These are phyloP conservation scores for Allygus modestus DNA, from an alignment of 2,888 invertebrate genomes.

Conservation along the genomic window DNA sequence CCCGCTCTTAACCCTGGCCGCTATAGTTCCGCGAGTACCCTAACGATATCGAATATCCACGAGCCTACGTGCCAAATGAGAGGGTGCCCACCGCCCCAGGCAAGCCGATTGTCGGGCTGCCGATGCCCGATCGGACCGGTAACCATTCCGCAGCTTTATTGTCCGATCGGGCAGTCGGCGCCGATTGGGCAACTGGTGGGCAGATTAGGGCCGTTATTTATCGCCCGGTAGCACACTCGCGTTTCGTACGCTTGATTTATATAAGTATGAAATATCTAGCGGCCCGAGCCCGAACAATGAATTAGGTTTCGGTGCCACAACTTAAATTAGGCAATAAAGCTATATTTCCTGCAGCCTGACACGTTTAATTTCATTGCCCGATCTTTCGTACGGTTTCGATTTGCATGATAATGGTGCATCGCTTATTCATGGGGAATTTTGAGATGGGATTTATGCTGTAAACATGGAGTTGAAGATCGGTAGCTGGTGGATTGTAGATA, in stretches of 20 bases:
- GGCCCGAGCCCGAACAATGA: conserved; percentile 23
- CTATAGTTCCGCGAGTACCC: too few relatives aligned
- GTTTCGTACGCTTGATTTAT: conserved; percentile 4
- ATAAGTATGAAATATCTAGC: conserved; percentile 15
- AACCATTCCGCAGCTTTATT: not conserved
- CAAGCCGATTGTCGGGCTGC: too few relatives aligned
- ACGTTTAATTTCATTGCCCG: conserved; percentile 9
- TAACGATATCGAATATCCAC: too few relatives aligned
- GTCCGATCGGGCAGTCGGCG: not conserved
- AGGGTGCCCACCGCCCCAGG: too few relatives aligned
- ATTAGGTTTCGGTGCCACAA: conserved; percentile 33
- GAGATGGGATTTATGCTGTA: conserved; percentile 4
- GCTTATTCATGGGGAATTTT: not conserved
- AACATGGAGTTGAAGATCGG: too few relatives aligned
- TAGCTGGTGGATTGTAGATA: not conserved
- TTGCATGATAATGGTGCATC: conserved; percentile 8
- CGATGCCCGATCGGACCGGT: not conserved
- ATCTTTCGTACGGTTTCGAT: not conserved
- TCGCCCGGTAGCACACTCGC: conserved; percentile 3
- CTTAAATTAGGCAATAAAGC: conserved; percentile 37
- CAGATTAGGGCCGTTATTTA: not conserved
- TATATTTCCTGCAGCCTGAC: not conserved
- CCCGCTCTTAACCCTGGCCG: too few relatives aligned
- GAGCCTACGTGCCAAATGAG: too few relatives aligned
- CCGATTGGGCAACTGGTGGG: not conserved